Evolutionary conservation across 2,113 vertebrate species (phyloP), one percentile per base, ranked within the genome.

Genomic region (Plotosus lineatus): DNA sequence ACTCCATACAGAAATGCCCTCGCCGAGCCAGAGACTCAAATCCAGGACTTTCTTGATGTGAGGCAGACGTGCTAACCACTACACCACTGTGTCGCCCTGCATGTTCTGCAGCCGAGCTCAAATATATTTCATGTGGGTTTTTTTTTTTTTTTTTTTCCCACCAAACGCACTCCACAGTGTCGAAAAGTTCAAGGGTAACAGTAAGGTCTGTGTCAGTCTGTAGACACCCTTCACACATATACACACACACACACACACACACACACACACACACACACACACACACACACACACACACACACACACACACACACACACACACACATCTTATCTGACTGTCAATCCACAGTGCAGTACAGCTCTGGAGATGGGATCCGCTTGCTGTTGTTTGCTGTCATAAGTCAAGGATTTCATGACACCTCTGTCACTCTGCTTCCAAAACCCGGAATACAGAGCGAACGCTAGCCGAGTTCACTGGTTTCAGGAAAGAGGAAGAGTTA

Each of bases 331-430:
- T 82, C 79, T 79, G 56, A 26, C 80, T 82, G 72, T 82, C 80
- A 85, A 79, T 74, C 84, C 33, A 63, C 15, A 58, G 33, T 68
- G 80, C 76, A 65, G 69, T 71, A 71, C 65, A 17, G 38, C 76
- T 72, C 77, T 72, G 77, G 79, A 74, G 55, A 82, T 79, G 65
- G 78, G 71, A 85, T 82, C 53, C 60, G 61, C 78, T 82, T 50
- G 76, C 76, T 85, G 75, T 85, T 63, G 81, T 78, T 65, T 81
- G 77, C 76, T 77, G 80, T 85, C 81, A 85, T 82, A 82, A 72
- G 80, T 80, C 72, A 72, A 61, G 77, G 84, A 58, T 78, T 82
- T 75, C 42, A 33, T 85, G 84, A 82, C 84, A 83, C 78, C 73
- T 61, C 53, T 36, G 63, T 78, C 81, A 82, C 74, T 82, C 63